Conservation (phyloP, 2,888 invertebrate species). For the Andrena camellia region DNA sequence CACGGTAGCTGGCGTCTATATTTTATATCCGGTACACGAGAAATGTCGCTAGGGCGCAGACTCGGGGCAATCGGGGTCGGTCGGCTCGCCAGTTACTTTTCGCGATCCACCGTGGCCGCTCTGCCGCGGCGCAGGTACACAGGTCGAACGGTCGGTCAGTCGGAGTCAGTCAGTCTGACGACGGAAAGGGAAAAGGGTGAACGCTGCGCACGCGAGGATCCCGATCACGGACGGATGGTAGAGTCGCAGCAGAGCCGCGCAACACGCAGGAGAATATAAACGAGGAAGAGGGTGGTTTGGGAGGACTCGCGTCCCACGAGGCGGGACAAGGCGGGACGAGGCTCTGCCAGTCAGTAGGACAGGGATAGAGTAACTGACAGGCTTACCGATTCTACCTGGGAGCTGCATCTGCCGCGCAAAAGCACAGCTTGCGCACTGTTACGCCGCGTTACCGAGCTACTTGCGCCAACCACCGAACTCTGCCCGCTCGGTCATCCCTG, state of each 20-base stretch:
- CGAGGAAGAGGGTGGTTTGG: not conserved
- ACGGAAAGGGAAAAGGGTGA: slow-evolving; percentile 38
- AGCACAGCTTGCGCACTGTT: slow-evolving; percentile 74
- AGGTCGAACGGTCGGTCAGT: slow-evolving; percentile 52
- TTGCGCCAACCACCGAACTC: slow-evolving; percentile 71
- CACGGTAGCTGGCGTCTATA: slow-evolving; percentile 72
- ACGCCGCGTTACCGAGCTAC: slow-evolving; percentile 71
- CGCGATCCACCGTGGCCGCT: slow-evolving; percentile 81
- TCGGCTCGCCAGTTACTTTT: slow-evolving; percentile 81
- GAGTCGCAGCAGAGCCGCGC: slow-evolving; percentile 10
- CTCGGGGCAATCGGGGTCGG: slow-evolving; percentile 78
- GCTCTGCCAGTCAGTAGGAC: not conserved
- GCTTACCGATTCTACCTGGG: slow-evolving; percentile 44
- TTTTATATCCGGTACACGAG: slow-evolving; percentile 77
- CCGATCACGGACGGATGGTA: not conserved
- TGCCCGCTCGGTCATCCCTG: slow-evolving; percentile 71
- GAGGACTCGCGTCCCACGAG: not conserved
- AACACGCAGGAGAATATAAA: slow-evolving; percentile 8
- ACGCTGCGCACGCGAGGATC: not conserved
- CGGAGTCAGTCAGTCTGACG: slow-evolving; percentile 49
- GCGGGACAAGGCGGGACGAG: not conserved
- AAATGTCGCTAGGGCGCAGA: slow-evolving; percentile 79
- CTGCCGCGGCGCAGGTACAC: slow-evolving; percentile 67
- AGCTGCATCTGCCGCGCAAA: slow-evolving; percentile 67
- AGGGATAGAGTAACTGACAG: slow-evolving; percentile 32